Evolutionary conservation across 2,888 invertebrate genomes (phyloP), one percentile per base, ranked within the genome.

Genomic region (Sthenelais limicola): DNA sequence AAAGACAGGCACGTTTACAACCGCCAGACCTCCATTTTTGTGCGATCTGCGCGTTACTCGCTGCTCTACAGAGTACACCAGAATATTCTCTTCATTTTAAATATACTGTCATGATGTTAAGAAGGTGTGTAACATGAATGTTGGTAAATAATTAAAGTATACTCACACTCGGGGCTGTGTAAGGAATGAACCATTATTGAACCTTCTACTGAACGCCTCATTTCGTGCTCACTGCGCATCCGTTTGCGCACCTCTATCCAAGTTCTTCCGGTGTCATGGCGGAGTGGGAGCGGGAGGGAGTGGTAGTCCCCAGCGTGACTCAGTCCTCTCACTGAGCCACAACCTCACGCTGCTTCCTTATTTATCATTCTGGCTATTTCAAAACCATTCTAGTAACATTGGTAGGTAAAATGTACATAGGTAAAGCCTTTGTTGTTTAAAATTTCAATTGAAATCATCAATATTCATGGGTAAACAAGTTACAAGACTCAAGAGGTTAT

Each of bases 251-350:
- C 9, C 33, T 7, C 5, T 32, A 12, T 12, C 56, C 3, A 9
- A 62, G n/a, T n/a, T n/a, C 62, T 62, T 62, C 62, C 62, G 62
- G 62, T 43, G 12, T 62, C 62, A n/a, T 43, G 62, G 62, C 38
- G 38, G n/a, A n/a, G n/a, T n/a, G n/a, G n/a, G n/a, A n/a, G n/a
- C n/a, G n/a, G n/a, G n/a, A n/a, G n/a, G n/a, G n/a, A n/a, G n/a
- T n/a, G n/a, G n/a, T n/a, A n/a, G n/a, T n/a, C n/a, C n/a, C n/a
- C n/a, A n/a, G n/a, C n/a, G n/a, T n/a, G n/a, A n/a, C n/a, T n/a
- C n/a, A n/a, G n/a, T n/a, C n/a, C n/a, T n/a, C n/a, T n/a, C n/a
- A n/a, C n/a, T n/a, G n/a, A n/a, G n/a, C n/a, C n/a, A n/a, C n/a
- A n/a, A n/a, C n/a, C n/a, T n/a, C n/a, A n/a, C n/a, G n/a, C n/a